A percentile compares a stretch with the other conserved stretches of the same genome.
Conservation (phyloP, 1,140 invertebrate genomes). For the Tribolium madens region DNA sequence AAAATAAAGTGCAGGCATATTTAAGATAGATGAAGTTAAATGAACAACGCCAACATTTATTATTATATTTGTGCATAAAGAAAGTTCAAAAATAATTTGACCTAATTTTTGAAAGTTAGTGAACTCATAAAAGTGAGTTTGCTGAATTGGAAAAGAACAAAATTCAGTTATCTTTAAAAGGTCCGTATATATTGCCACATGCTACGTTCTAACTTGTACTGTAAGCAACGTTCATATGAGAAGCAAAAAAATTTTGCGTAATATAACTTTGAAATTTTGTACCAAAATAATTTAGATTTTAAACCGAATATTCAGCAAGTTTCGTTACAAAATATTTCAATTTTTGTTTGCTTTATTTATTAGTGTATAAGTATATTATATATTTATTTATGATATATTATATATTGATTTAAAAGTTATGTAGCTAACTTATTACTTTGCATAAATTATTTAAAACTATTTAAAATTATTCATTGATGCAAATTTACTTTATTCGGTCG, state of each 20-base stretch:
- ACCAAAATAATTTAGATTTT: no score
- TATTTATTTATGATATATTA: no score
- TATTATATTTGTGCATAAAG: not conserved
- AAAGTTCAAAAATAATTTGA: conserved; percentile 11
- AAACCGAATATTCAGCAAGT: no score
- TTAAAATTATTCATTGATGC: conserved; percentile 32
- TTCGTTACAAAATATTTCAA: not conserved
- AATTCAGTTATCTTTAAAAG: conserved; percentile 21
- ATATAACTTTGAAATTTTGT: not conserved
- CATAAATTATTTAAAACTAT: conserved; percentile 1
- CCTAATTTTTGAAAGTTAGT: conserved; percentile 11
- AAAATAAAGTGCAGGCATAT: not conserved
- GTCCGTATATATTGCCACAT: not conserved
- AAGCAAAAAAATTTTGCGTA: not conserved
- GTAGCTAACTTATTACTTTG: not conserved
- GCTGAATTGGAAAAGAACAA: conserved; percentile 31
- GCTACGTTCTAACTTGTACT: conserved; percentile 15
- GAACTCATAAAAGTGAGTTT: conserved; percentile 9
- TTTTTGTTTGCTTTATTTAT: not conserved
- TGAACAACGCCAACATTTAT: no score
- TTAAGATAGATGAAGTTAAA: not conserved
- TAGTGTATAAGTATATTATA: not conserved
- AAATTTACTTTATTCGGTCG: conserved; percentile 17
- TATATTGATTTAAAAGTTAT: not conserved
- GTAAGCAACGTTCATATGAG: not conserved